Percentiles rank a stretch among this genome's conserved stretches.
These are phyloP conservation scores for Mobula birostris DNA, from an alignment of 2,113 vertebrate genomes.

Conservation along the genomic window DNA sequence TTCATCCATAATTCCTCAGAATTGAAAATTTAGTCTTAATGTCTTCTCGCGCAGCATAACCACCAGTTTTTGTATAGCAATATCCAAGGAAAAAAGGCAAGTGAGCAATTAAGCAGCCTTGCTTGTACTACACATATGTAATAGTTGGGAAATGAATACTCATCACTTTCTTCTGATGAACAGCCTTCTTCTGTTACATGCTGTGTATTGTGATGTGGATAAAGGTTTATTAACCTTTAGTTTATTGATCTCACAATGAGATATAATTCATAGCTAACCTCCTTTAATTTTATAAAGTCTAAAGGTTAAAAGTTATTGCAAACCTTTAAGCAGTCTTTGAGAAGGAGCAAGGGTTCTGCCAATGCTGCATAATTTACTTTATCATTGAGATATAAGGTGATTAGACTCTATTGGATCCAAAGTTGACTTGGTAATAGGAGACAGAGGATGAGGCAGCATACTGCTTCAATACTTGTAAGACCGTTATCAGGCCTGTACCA, in stretches of 20 bases:
- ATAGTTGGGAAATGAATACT: not conserved
- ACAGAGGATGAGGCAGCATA: too few relatives aligned
- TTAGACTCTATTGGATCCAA: too few relatives aligned
- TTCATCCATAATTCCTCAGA: not conserved
- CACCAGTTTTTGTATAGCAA: not conserved
- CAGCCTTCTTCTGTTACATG: not conserved
- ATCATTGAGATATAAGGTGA: not conserved
- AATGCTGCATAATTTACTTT: not conserved
- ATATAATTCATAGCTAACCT: not conserved
- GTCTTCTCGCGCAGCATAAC: not conserved
- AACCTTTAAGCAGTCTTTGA: not conserved
- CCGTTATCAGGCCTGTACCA: too few relatives aligned
- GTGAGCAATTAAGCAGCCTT: not conserved
- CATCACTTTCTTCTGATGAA: not conserved
- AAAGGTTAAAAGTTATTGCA: conserved; percentile 1
- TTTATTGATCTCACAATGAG: not conserved
- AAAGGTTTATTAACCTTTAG: not conserved
- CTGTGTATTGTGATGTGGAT: not conserved
- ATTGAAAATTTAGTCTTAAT: not conserved
- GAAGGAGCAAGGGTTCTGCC: not conserved
- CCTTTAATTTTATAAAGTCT: not conserved
- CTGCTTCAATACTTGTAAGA: too few relatives aligned
- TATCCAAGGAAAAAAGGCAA: not conserved
- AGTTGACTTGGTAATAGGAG: too few relatives aligned
- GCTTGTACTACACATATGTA: not conserved